Evolutionary conservation across 2,113 vertebrate species (phyloP).

Genomic region (Pseudolaguvia tuberculata): DNA sequence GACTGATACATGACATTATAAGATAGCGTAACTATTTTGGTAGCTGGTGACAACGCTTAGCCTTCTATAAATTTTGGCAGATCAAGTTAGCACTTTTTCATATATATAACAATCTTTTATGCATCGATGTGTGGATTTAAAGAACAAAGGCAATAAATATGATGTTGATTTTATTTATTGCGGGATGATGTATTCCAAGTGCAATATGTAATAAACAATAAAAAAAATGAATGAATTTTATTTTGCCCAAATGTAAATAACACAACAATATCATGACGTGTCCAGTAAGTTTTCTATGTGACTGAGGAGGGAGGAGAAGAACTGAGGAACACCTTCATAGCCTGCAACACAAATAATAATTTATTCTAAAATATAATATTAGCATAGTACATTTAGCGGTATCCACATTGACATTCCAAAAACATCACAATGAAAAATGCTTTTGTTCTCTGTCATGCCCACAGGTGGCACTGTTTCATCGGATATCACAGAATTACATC

Average conservation of each 20-base stretch:
- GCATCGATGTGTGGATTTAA: neutral
- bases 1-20: too few species aligned
- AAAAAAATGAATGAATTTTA: conserved; percentile 14
- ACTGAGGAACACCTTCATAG: conserved; percentile 71
- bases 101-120: neutral
- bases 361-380: too few species aligned
- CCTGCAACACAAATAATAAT: too few species aligned
- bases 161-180: neutral
- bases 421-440: neutral
- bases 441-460: neutral
- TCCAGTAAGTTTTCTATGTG: conserved; percentile 64
- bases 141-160: conserved; percentile 8
- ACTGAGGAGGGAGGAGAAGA: conserved; percentile 66
- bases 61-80: too few species aligned
- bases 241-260: too few species aligned
- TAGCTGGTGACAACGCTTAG: too few species aligned
- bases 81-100: too few species aligned
- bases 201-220: neutral
- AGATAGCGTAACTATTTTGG: too few species aligned
- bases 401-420: too few species aligned
- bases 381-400: too few species aligned
- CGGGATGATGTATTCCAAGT: neutral
- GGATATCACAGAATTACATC: neutral
- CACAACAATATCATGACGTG: conserved; percentile 13
- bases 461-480: neutral